A percentile compares a stretch with the other conserved stretches of the same genome.
These are phyloP conservation scores for Leptobrachium leishanense DNA, from an alignment of 2,113 vertebrate genomes.

Conservation along the genomic window DNA sequence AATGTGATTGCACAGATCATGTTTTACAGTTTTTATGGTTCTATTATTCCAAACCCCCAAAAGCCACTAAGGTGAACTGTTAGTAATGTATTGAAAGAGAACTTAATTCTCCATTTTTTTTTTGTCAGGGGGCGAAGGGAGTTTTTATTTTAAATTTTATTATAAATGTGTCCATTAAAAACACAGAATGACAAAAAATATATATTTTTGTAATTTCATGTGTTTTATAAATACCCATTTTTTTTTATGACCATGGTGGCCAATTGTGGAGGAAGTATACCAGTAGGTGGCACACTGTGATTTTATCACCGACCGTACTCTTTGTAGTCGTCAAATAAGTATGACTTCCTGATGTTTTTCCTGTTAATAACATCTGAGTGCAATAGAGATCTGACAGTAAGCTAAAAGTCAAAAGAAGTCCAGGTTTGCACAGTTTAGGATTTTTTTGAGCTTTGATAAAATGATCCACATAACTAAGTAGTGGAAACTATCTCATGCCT, in stretches of 20 bases:
- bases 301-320: too few relatives aligned
- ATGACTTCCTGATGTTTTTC: too few relatives aligned
- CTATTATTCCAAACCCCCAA: constrained; percentile 14
- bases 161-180: constrained; percentile 32
- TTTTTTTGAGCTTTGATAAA: too few relatives aligned
- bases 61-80: constrained; percentile 41
- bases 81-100: constrained; percentile 16
- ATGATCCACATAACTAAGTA: too few relatives aligned
- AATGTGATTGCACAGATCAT: neutral
- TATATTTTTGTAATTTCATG: neutral
- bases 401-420: too few relatives aligned
- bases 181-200: constrained; percentile 28
- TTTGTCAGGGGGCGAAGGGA: neutral
- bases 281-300: neutral
- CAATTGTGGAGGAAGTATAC: neutral
- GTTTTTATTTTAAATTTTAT: constrained; percentile 35
- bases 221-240: neutral
- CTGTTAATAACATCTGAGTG: too few relatives aligned
- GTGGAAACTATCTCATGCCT: too few relatives aligned
- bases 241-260: neutral
- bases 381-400: too few relatives aligned
- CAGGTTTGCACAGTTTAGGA: too few relatives aligned
- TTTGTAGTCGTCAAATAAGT: too few relatives aligned
- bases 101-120: constrained; percentile 31
- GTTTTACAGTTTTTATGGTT: neutral